These are phyloP conservation scores for Rhabdophis nuchalis DNA, from an alignment of 2,797 vertebrate genomes.

Conservation along the genomic window DNA sequence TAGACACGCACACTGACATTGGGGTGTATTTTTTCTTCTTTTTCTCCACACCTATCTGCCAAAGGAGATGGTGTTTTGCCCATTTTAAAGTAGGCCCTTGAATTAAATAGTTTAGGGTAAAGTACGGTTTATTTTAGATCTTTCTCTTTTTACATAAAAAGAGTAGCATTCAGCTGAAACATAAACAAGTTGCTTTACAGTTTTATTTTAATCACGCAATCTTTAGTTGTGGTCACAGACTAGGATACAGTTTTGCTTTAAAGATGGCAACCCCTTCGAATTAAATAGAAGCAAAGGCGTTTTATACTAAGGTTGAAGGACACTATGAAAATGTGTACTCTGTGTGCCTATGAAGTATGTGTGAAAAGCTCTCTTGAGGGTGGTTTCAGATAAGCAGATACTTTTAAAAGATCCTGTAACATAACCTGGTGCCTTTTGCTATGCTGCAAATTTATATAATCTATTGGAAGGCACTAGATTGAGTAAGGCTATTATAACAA, in stretches of 20 bases:
- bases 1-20: neutral
- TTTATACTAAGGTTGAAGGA: neutral
- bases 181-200: neutral
- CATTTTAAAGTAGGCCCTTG: neutral
- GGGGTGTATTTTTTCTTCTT: accelerated
- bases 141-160: neutral
- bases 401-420: neutral
- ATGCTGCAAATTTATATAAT: neutral
- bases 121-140: neutral
- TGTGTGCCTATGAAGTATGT: neutral
- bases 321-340: neutral
- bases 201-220: neutral
- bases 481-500: neutral
- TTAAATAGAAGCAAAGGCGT: neutral
- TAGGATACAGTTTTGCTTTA: neutral
- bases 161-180: neutral
- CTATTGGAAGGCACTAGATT: neutral
- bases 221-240: neutral
- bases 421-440: neutral
- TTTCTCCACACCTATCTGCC: neutral
- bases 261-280: neutral
- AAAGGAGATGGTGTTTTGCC: neutral
- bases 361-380: neutral
- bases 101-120: neutral
- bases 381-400: neutral